Percentiles rank a stretch among this genome's conserved stretches.
These are phyloP conservation scores for Pteronura brasiliensis DNA, from an alignment of 2,113 vertebrate genomes.

Conservation along the genomic window DNA sequence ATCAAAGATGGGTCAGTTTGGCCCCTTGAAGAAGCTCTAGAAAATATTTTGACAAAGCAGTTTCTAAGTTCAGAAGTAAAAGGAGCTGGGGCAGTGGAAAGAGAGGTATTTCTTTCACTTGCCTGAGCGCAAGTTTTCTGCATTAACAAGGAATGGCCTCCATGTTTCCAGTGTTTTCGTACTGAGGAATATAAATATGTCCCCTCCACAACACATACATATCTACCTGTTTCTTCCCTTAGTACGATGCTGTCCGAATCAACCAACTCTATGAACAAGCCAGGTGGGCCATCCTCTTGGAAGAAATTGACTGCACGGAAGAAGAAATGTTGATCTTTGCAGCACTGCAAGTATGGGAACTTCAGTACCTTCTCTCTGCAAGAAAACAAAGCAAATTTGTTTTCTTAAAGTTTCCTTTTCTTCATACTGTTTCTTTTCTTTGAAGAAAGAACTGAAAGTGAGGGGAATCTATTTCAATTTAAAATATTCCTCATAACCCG, in stretches of 20 bases:
- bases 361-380: constrained; percentile 41
- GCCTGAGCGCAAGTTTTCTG: not conserved
- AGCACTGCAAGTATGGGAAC: constrained; percentile 90
- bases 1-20: not conserved
- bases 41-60: not conserved
- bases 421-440: not conserved
- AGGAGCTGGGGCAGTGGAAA: not conserved
- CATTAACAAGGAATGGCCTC: not conserved
- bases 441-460: not conserved
- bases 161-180: not conserved
- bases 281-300: constrained; percentile 94
- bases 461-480: not conserved
- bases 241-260: constrained; percentile 97
- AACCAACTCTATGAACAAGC: constrained; percentile 98
- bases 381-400: not conserved
- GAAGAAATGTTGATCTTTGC: constrained; percentile 99
- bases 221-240: not conserved
- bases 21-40: not conserved
- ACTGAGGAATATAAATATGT: not conserved
- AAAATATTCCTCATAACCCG: not conserved
- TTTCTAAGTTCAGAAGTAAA: not conserved
- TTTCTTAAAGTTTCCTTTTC: not conserved
- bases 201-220: not conserved
- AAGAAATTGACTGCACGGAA: constrained; percentile 98
- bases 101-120: not conserved